These are phyloP conservation scores for Falcaria lacertinaria DNA, from an alignment of 2,888 invertebrate species.

Conservation along the genomic window DNA sequence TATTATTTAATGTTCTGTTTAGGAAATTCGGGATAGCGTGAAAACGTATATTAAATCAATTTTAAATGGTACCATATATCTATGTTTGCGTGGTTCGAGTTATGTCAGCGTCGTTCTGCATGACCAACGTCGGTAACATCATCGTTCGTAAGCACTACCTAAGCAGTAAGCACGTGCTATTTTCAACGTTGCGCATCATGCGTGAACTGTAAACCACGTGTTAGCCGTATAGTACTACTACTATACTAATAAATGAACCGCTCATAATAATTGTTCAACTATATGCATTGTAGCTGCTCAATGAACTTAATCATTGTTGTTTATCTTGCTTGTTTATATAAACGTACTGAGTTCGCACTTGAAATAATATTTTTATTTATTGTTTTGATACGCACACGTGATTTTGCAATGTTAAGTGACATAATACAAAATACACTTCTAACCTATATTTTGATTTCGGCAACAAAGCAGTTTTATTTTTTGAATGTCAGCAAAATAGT, in stretches of 20 bases:
- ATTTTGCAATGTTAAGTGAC: neutral
- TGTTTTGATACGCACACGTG: neutral
- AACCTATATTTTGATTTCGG: neutral
- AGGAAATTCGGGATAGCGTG: too few species aligned
- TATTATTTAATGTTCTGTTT: too few species aligned
- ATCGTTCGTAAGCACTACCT: slow-evolving; percentile 27
- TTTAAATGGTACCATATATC: too few species aligned
- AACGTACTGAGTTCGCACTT: neutral
- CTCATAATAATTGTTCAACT: slow-evolving; percentile 7
- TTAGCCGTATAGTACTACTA: slow-evolving; percentile 19
- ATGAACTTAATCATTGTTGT: slow-evolving; percentile 25
- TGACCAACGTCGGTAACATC: slow-evolving; percentile 21
- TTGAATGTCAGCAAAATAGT: too few species aligned
- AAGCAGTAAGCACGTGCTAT: slow-evolving; percentile 35
- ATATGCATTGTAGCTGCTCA: slow-evolving; percentile 16
- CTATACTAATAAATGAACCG: slow-evolving; percentile 16
- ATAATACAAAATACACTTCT: neutral
- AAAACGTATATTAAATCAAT: too few species aligned
- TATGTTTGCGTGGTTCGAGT: neutral
- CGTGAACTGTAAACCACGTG: slow-evolving; percentile 29
- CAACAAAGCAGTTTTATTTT: too few species aligned
- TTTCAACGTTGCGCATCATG: slow-evolving; percentile 17
- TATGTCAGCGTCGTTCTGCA: slow-evolving; percentile 27
- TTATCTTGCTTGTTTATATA: slow-evolving; percentile 1
- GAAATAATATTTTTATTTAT: neutral